These are phyloP conservation scores for Larimichthys polyactis DNA, from an alignment of 2,113 vertebrate genomes.

Conservation along the genomic window DNA sequence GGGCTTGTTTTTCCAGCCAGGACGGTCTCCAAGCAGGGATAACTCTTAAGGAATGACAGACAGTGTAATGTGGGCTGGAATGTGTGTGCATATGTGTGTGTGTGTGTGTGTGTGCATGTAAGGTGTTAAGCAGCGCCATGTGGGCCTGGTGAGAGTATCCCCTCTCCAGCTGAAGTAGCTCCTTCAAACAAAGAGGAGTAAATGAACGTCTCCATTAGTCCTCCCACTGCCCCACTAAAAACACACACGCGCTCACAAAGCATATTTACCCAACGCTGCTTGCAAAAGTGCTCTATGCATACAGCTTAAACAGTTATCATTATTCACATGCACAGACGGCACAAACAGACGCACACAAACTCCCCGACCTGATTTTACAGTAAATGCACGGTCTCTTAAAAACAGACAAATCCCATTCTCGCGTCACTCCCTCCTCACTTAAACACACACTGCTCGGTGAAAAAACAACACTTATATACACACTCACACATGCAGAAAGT, in stretches of 20 bases:
- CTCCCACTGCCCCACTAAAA: constrained; percentile 88
- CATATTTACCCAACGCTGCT: constrained; percentile 62
- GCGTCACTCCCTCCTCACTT: constrained; percentile 33
- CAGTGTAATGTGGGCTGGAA: constrained; percentile 77
- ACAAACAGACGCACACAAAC: constrained; percentile 2
- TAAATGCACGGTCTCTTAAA: constrained; percentile 30
- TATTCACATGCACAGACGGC: not conserved
- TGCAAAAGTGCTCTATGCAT: constrained; percentile 23
- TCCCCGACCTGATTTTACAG: constrained; percentile 7
- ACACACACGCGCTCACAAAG: constrained; percentile 86
- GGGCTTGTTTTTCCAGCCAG: constrained; percentile 77
- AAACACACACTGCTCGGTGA: constrained; percentile 29
- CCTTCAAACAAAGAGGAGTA: constrained; percentile 90
- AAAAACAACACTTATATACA: constrained; percentile 27
- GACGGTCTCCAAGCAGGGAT: constrained; percentile 79
- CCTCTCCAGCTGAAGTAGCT: constrained; percentile 86
- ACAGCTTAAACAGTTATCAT: constrained; percentile 27
- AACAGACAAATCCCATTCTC: constrained; percentile 33
- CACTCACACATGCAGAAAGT: constrained; percentile 15
- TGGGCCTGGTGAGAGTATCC: constrained; percentile 77
- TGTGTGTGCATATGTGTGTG: constrained; percentile 63
- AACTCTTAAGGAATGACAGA: constrained; percentile 82
- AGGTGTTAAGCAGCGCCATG: constrained; percentile 82
- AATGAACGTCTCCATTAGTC: constrained; percentile 90
- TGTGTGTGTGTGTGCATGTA: constrained; percentile 8